Percentiles rank a stretch among this genome's conserved stretches.
Conservation (phyloP, 2,113 vertebrate genomes). For the Narcine bancroftii region DNA sequence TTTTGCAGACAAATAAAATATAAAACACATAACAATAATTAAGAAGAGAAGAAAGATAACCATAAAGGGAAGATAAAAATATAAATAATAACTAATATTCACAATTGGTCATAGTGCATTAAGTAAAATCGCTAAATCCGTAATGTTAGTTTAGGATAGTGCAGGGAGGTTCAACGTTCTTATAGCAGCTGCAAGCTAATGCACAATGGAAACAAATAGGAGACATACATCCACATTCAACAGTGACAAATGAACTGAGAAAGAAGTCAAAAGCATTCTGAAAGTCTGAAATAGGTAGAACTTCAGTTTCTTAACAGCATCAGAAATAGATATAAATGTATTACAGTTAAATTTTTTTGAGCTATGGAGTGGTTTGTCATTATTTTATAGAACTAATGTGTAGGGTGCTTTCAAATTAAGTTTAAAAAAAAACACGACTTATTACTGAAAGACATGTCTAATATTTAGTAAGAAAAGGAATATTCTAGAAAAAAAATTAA, state of each 20-base stretch:
- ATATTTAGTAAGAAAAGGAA: not conserved
- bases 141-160: too few relatives aligned
- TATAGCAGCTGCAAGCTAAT: not conserved
- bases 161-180: too few relatives aligned
- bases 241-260: not conserved
- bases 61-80: too few relatives aligned
- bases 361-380: not conserved
- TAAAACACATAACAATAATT: too few relatives aligned
- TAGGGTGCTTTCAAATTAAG: not conserved
- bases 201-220: not conserved
- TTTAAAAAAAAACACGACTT: not conserved
- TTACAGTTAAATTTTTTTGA: constrained; percentile 12
- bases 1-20: too few relatives aligned
- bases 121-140: too few relatives aligned
- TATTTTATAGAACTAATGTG: not conserved
- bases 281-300: not conserved
- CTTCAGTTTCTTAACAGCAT: not conserved
- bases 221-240: not conserved
- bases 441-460: not conserved
- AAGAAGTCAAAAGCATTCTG: not conserved
- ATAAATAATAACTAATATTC: too few relatives aligned
- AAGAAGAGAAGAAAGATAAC: too few relatives aligned
- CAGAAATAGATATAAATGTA: not conserved
- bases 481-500: too few relatives aligned
- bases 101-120: too few relatives aligned